Evolutionary conservation across 1,140 invertebrate genomes (phyloP), one percentile per base, ranked within the genome.

Genomic region (Zaprionus capensis): DNA sequence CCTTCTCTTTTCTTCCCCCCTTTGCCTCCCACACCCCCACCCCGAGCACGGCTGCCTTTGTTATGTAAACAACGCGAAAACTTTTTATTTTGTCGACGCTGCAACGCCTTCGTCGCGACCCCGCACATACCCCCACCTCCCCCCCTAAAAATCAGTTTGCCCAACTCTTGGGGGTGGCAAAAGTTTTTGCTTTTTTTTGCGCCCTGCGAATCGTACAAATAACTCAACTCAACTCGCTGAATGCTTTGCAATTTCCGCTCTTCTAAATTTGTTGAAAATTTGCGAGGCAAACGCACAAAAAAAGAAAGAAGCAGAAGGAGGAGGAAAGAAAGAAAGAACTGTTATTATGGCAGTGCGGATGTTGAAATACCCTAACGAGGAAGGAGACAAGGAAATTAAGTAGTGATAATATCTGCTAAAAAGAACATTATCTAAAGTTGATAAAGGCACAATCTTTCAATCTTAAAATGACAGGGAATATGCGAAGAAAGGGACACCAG

Each of bases 231-330:
- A 85, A 85, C 82, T 86, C 83, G 82, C 82, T 86, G 85, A 91
- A 90, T 91, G 85, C 82, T 90, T 90, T 82, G 85, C 85, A 90
- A 90, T 90, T 90, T 90, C 85, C 85, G 85, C 76, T 90, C 86
- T 91, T 90, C 85, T 90, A 90, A 90, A 90, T 85, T 90, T 90
- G 81, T 82, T 90, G 82, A 90, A 91, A 88, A 90, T 73, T 77
- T 77, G 70, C 75, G 75, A 77, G 71, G 69, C 69, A 53, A 72
- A 78, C 76, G 76, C 58, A 70, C 28, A 62, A 70, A 69, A 68
- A 7, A 68, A 69, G 59, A 34, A 65, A 41, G 14, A 24, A 22
- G 31, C 22, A 51, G 6, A 36, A 66, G 14, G 14, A 65, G 49
- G 49, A 24, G 36, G 24, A 55, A 65, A 31, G 53, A 26, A 58